Evolutionary conservation across 2,113 vertebrate genomes (phyloP).

Genomic region (Heloderma charlesbogerti): DNA sequence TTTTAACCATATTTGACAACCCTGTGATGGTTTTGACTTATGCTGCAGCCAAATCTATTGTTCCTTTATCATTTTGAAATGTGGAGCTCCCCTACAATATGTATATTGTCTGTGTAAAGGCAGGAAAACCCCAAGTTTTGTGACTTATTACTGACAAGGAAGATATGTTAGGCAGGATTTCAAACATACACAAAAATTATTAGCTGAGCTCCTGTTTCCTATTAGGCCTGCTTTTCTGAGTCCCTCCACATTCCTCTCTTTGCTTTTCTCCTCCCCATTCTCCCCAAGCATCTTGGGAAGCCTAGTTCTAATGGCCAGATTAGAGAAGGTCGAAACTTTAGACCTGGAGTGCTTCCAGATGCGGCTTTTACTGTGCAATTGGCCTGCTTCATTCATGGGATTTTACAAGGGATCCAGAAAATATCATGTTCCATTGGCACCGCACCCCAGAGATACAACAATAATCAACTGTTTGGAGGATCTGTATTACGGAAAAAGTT

Average conservation of each 20-base stretch:
- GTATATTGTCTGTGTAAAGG: not conserved
- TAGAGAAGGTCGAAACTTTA: not conserved
- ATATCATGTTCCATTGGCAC: too few relatives aligned
- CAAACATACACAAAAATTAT: not conserved
- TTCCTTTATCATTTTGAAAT: conserved; percentile 47
- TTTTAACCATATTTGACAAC: conserved; percentile 65
- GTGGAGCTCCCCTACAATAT: not conserved
- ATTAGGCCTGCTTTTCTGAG: not conserved
- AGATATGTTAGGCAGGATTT: not conserved
- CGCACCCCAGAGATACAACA: not conserved
- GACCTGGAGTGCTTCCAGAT: too few relatives aligned
- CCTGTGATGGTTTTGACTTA: conserved; percentile 16
- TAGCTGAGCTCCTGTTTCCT: not conserved
- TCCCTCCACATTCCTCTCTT: not conserved
- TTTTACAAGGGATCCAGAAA: too few relatives aligned
- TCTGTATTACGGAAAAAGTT: not conserved
- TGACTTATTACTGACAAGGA: not conserved
- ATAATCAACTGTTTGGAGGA: not conserved
- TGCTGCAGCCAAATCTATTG: conserved; percentile 42
- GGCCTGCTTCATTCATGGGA: too few relatives aligned
- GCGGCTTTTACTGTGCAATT: too few relatives aligned
- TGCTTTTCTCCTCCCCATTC: not conserved
- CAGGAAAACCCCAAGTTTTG: not conserved
- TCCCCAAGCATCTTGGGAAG: not conserved
- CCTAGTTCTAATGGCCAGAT: not conserved